Evolutionary conservation across 2,888 invertebrate species (phyloP), one percentile per base, ranked within the genome.

Genomic region (Spisula subtruncata): DNA sequence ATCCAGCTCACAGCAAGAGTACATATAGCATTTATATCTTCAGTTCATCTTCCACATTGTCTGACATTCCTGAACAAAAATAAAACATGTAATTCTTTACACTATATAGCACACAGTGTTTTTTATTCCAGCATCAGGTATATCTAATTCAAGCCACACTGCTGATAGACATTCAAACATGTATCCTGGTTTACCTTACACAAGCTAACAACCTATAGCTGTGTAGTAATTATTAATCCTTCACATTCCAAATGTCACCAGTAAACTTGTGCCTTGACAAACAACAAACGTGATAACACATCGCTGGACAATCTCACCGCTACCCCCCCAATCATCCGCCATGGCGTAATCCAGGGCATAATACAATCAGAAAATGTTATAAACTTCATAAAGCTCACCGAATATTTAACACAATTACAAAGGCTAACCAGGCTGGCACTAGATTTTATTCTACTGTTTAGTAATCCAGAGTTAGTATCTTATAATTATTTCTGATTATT

Each of bases 221-320:
- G 8, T 66, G 60, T n/a, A 4, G 18, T 32, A 75, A 75, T 75
- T 75, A 75, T 75, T 71, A 84, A 84, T 48, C 75, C 51, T 75
- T 84, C 84, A 75, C 84, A 84, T 84, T 84, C 84, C 84, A 18
- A 32, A 75, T 84, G 84, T 75, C 84, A 84, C 84, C 75, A 48
- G 75, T 75, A 75, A 25, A 83, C 29, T 75, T 18, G 75, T 35
- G 75, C 75, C 35, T 75, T 75, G 75, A 32, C 75, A 75, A 75
- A 75, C 75, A 75, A 35, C 25, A 14, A 16, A 12, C 16, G 35
- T 35, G 75, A 75, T 75, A 75, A 75, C 75, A 75, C 20, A 81
- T 46, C 41, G 0, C 46, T n/a, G 25, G 81, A 81, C 81, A 81
- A 48, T 81, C n/a, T 75, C 75, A 25, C 60, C 10, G 60, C n/a